phyloP scores from a whole-genome alignment of 2,113 vertebrate genomes.

The Nettapus auritus region DNA sequence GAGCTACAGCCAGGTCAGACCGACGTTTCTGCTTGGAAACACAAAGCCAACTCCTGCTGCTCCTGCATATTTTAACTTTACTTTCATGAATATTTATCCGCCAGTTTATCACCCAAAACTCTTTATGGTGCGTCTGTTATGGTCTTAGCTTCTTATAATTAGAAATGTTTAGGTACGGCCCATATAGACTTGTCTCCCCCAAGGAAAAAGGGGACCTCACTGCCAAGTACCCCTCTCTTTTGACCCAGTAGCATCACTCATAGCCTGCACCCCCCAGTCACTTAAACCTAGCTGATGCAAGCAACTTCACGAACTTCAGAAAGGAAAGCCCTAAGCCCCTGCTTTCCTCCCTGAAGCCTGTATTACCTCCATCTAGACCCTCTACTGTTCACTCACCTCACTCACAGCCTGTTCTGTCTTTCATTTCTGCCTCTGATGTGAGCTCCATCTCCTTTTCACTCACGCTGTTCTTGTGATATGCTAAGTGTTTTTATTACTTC shows the following conservation, averaged over 20 bases:
- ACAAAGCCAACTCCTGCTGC: not conserved
- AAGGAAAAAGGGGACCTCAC: fast-evolving
- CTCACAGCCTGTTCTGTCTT: not conserved
- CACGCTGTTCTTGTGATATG: fast-evolving
- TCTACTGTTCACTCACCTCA: not conserved
- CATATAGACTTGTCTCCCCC: not conserved
- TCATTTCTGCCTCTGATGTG: not conserved
- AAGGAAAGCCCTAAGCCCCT: not conserved
- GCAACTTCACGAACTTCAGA: not conserved
- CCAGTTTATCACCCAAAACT: not conserved
- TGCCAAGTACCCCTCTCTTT: not conserved
- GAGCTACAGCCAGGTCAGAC: fast-evolving
- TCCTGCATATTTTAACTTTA: not conserved
- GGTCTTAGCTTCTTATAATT: not conserved
- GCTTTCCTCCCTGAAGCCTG: not conserved
- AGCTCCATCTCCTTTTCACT: not conserved
- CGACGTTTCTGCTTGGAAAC: fast-evolving
- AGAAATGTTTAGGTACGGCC: not conserved
- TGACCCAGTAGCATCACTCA: fast-evolving
- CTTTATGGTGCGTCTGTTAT: not conserved
- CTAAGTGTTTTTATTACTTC: fast-evolving
- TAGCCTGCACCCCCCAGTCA: fast-evolving
- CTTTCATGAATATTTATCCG: not conserved
- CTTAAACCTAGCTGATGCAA: fast-evolving
- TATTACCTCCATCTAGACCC: fast-evolving